These are phyloP conservation scores for Apodemus sylvaticus DNA, from an alignment of 2,113 vertebrate species.

Conservation along the genomic window DNA sequence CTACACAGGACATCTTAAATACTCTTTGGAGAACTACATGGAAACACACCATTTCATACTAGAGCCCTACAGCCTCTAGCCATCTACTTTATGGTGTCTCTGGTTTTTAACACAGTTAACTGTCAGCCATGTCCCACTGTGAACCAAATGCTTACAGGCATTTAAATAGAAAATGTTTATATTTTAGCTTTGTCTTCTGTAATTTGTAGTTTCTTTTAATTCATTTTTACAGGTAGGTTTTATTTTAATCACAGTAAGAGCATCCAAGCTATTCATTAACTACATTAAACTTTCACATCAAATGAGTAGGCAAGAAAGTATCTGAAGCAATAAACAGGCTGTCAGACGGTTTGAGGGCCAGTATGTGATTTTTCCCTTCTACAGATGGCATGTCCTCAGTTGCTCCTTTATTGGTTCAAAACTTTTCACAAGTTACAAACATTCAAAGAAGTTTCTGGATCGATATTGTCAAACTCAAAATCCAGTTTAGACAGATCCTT, in stretches of 20 bases:
- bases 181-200: constrained; percentile 2
- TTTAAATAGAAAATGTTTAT: neutral
- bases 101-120: constrained; percentile 19
- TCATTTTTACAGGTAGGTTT: constrained; percentile 56
- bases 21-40: neutral
- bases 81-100: neutral
- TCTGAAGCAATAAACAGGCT: constrained; percentile 73
- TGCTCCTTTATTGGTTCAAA: constrained; percentile 20
- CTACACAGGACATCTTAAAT: neutral
- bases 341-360: constrained; percentile 61
- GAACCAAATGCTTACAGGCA: constrained; percentile 6
- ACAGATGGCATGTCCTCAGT: constrained; percentile 7
- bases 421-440: neutral
- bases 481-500: neutral
- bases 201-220: constrained; percentile 48
- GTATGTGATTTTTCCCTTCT: neutral
- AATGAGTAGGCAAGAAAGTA: constrained; percentile 62
- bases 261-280: constrained; percentile 69
- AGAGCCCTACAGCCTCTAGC: neutral
- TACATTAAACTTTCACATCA: constrained; percentile 68
- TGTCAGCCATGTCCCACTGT: neutral
- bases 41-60: neutral
- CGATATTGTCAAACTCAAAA: neutral
- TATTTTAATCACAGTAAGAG: constrained; percentile 62
- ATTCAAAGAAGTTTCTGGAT: neutral